Percentiles rank a stretch among this genome's conserved stretches.
Evolutionary conservation across 2,113 vertebrate species (phyloP).

Genomic region (Quiscalus mexicanus): DNA sequence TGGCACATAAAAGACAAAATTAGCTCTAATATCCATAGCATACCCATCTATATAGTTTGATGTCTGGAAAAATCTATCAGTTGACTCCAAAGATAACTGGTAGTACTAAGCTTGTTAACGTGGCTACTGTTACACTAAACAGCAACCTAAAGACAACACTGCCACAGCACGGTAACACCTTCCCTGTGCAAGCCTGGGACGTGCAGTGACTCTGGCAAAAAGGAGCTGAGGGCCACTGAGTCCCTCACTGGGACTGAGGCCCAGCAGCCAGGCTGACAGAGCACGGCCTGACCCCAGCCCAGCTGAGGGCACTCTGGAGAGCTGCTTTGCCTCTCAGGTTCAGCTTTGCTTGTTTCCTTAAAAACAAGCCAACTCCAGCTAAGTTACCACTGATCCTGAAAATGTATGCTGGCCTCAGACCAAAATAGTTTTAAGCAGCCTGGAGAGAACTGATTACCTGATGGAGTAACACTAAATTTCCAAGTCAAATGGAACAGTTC

Average conservation of each 20-base stretch:
- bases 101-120: background rate
- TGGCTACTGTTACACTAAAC: fast-evolving
- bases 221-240: background rate
- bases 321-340: background rate
- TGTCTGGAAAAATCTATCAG: background rate
- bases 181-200: background rate
- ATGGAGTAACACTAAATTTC: background rate
- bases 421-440: background rate
- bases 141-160: background rate
- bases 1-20: background rate
- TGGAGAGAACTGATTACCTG: background rate
- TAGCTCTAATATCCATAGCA: background rate
- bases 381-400: background rate
- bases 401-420: background rate
- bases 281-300: background rate
- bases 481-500: background rate
- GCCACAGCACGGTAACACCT: background rate
- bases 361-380: background rate
- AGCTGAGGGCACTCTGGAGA: background rate
- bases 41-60: background rate
- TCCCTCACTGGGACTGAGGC: background rate
- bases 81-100: background rate
- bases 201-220: background rate
- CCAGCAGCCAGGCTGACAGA: background rate
- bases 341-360: background rate